A percentile compares a stretch with the other conserved stretches of the same genome.
Conservation (phyloP, 2,113 vertebrate genomes). For the Alces alces region DNA sequence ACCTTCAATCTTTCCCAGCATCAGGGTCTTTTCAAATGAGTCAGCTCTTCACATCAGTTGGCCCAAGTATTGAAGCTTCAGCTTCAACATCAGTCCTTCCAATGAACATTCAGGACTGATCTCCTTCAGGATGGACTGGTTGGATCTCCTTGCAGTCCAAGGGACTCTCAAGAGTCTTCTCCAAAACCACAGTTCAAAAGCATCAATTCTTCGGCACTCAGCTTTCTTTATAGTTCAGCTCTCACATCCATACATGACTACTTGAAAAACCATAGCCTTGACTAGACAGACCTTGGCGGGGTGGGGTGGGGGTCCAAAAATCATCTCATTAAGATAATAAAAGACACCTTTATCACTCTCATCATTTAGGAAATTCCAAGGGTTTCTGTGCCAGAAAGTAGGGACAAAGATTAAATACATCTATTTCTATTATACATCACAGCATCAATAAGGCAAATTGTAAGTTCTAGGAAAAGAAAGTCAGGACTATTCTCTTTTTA, state of each 20-base stretch:
- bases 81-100: neutral
- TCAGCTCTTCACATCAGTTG: fast-evolving
- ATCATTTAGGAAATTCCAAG: neutral
- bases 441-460: neutral
- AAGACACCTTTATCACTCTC: neutral
- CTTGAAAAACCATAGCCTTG: neutral
- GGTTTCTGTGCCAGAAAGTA: neutral
- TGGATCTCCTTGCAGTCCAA: neutral
- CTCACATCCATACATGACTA: neutral
- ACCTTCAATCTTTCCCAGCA: neutral
- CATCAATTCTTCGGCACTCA: neutral
- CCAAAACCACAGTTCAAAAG: neutral
- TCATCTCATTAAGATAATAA: neutral
- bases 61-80: neutral
- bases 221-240: neutral
- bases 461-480: neutral
- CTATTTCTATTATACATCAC: neutral
- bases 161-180: neutral
- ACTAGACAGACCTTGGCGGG: neutral
- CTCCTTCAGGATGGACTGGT: neutral
- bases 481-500: neutral
- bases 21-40: neutral
- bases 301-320: neutral
- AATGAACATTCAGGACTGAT: neutral
- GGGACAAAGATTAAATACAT: neutral